Percentiles rank a stretch among this genome's conserved stretches.
Evolutionary conservation across 2,888 invertebrate genomes (phyloP).

Genomic region (Drosophila cracens): DNA sequence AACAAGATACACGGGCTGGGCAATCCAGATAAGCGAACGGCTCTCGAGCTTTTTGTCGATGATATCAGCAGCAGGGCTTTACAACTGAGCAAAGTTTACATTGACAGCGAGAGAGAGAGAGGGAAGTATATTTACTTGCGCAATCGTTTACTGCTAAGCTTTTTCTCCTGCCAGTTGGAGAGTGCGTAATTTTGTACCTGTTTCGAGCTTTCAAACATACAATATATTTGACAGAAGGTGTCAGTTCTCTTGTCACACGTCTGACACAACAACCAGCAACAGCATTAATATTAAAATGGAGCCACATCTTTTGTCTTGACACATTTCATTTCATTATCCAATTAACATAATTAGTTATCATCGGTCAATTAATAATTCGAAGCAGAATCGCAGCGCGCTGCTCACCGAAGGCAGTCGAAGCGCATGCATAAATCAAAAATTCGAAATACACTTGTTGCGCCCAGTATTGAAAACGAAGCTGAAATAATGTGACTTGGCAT

Average conservation of each 20-base stretch:
- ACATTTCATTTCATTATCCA: conserved; percentile 77
- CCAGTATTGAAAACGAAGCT: conserved; percentile 71
- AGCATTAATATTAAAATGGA: conserved; percentile 40
- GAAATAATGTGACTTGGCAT: conserved; percentile 69
- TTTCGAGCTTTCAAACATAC: conserved; percentile 16
- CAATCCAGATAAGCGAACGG: conserved; percentile 41
- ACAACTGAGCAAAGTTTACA: conserved; percentile 14
- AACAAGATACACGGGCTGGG: conserved; percentile 47
- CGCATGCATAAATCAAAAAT: conserved; percentile 76
- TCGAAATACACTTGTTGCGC: conserved; percentile 77
- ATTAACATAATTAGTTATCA: conserved; percentile 79
- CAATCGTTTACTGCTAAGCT: conserved; percentile 35
- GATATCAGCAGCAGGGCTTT: conserved; percentile 56
- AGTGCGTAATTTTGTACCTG: conserved; percentile 34
- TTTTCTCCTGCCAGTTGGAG: conserved; percentile 51
- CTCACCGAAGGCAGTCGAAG: conserved; percentile 27
- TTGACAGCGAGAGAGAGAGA: not conserved
- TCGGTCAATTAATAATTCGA: conserved; percentile 77
- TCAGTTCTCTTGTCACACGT: conserved; percentile 34
- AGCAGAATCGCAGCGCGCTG: conserved; percentile 41
- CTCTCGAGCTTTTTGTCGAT: conserved; percentile 43
- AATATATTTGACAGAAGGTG: conserved; percentile 29
- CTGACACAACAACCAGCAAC: conserved; percentile 27
- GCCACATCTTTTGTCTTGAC: conserved; percentile 57
- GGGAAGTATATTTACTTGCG: conserved; percentile 26